These are phyloP conservation scores for Halictus quadricinctus DNA, from an alignment of 2,888 invertebrate species.

Conservation along the genomic window DNA sequence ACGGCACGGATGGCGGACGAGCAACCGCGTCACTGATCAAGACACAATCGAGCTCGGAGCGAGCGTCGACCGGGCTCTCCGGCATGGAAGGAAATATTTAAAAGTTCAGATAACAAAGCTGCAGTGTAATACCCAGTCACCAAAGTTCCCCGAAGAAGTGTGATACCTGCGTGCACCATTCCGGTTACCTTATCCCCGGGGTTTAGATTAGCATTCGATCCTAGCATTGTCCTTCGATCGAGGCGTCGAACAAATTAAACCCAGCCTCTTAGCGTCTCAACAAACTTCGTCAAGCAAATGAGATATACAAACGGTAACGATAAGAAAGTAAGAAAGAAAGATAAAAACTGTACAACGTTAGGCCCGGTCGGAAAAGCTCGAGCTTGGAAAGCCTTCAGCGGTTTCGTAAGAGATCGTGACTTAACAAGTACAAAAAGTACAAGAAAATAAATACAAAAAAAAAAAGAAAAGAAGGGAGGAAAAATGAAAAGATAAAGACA, in stretches of 20 bases:
- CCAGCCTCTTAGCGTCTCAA: conserved; percentile 23
- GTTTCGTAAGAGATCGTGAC: not conserved
- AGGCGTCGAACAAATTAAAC: conserved; percentile 59
- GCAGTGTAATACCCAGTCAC: conserved; percentile 57
- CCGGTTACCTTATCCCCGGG: conserved; percentile 41
- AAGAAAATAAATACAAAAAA: not conserved
- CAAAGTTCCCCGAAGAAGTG: conserved; percentile 57
- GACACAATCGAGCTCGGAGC: conserved; percentile 53
- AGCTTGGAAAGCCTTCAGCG: not conserved
- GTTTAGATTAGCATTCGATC: conserved; percentile 52
- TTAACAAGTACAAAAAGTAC: not conserved
- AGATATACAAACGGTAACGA: not conserved
- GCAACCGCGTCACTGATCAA: conserved; percentile 54
- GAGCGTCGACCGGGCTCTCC: conserved; percentile 32
- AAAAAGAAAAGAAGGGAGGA: not conserved
- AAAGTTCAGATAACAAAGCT: conserved; percentile 61
- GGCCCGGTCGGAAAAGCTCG: conserved; percentile 4
- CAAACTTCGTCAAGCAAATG: conserved; percentile 11
- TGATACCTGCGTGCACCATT: conserved; percentile 66
- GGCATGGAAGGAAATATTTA: conserved; percentile 41
- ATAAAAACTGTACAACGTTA: not conserved
- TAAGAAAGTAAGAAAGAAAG: not conserved
- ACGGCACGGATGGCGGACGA: conserved; percentile 35
- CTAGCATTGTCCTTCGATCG: conserved; percentile 51
- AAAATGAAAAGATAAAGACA: not conserved